Evolutionary conservation across 2,888 invertebrate species (phyloP).

Genomic region (Cinara cedri): DNA sequence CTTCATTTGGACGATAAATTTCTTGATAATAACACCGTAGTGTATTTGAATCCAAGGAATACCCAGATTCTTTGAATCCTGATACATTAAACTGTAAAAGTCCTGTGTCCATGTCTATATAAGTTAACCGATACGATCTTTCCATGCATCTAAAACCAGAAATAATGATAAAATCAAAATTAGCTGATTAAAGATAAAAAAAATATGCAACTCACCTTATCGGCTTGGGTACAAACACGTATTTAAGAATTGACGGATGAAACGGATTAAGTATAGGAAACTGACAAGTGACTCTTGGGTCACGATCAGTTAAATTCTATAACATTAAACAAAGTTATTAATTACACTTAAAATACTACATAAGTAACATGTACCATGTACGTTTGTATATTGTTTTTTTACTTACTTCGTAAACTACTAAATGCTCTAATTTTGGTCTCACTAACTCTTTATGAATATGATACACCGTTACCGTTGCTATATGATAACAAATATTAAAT

Average conservation of each 20-base stretch:
- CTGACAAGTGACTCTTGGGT: slow-evolving; percentile 59
- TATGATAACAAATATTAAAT: too few species aligned
- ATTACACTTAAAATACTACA: too few species aligned
- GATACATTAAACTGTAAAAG: slow-evolving; percentile 59
- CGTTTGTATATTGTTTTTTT: too few species aligned
- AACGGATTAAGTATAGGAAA: slow-evolving; percentile 60
- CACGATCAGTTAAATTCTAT: slow-evolving; percentile 31
- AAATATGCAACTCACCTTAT: slow-evolving; percentile 57
- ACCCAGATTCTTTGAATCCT: slow-evolving; percentile 59
- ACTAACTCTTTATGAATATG: slow-evolving; percentile 58
- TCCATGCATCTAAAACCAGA: slow-evolving; percentile 57
- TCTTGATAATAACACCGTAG: slow-evolving; percentile 59
- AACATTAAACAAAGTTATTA: too few species aligned
- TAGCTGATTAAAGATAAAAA: not conserved
- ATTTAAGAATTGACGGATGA: slow-evolving; percentile 58
- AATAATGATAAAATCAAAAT: not conserved
- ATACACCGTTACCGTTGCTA: slow-evolving; percentile 58
- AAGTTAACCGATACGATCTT: slow-evolving; percentile 58
- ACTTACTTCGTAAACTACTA: slow-evolving; percentile 59
- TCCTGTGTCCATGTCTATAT: slow-evolving; percentile 59
- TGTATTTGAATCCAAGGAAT: slow-evolving; percentile 36
- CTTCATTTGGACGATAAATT: slow-evolving; percentile 58
- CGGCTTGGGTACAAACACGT: slow-evolving; percentile 58
- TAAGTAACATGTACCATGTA: too few species aligned
- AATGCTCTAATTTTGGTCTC: slow-evolving; percentile 58